Evolutionary conservation across 2,797 vertebrate genomes (phyloP).

Genomic region (Sternotherus odoratus): DNA sequence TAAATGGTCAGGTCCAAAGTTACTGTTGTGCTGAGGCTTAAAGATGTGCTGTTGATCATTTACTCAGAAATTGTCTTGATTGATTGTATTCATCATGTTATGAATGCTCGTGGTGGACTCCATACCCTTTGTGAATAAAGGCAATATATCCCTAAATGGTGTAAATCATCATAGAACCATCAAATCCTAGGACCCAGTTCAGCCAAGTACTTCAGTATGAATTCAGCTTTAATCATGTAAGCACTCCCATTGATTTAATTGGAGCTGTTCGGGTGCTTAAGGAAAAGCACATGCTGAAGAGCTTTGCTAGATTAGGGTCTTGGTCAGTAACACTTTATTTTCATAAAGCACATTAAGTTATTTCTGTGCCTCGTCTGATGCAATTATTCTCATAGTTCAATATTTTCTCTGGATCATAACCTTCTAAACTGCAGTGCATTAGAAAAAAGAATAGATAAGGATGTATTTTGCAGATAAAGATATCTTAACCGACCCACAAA

Average conservation of each 20-base stretch:
- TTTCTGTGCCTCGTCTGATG: neutral
- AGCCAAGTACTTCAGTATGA: neutral
- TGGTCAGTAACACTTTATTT: neutral
- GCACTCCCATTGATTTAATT: neutral
- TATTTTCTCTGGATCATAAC: neutral
- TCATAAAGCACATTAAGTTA: neutral
- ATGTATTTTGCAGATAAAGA: neutral
- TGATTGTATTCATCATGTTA: neutral
- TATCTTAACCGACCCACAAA: neutral
- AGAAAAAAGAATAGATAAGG: neutral
- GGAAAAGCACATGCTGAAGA: neutral
- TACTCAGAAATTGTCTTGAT: neutral
- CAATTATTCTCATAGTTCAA: neutral
- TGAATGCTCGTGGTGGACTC: rapidly evolving
- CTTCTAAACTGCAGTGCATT: neutral
- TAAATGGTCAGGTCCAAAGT: rapidly evolving
- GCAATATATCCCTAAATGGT: rapidly evolving
- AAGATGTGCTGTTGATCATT: neutral
- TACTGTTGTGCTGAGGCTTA: rapidly evolving
- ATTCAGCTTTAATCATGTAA: neutral
- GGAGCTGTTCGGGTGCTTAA: neutral
- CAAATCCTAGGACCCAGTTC: rapidly evolving
- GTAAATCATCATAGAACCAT: rapidly evolving
- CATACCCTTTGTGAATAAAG: neutral
- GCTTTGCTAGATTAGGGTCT: neutral